phyloP scores from a whole-genome alignment of 2,888 invertebrate species.

The Sinotaia quadrata region DNA sequence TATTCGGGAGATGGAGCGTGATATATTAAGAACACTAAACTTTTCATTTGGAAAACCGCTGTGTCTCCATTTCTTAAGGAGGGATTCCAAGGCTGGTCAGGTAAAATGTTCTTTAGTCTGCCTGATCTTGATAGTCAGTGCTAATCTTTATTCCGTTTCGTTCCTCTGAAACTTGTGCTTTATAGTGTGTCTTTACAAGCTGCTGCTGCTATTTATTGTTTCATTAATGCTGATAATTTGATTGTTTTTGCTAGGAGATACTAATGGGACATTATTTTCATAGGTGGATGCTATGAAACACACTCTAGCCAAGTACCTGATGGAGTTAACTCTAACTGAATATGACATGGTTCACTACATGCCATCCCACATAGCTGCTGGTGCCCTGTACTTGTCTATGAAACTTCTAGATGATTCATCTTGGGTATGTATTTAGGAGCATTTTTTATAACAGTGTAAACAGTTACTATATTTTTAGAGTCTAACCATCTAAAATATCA shows the following conservation, averaged over 20 bases:
- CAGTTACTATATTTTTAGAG: too few species aligned
- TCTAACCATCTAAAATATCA: too few species aligned
- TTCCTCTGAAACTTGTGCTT: too few species aligned
- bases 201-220: not conserved
- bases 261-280: not conserved
- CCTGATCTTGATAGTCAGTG: too few species aligned
- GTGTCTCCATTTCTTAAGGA: slow-evolving; percentile 89
- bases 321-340: slow-evolving; percentile 87
- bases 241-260: not conserved
- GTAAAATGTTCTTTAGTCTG: slow-evolving; percentile 73
- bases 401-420: slow-evolving; percentile 59
- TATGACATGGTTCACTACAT: slow-evolving; percentile 82
- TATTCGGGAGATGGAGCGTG: slow-evolving; percentile 86
- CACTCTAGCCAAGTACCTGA: slow-evolving; percentile 89
- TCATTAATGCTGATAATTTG: not conserved
- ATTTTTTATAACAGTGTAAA: not conserved
- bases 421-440: slow-evolving; percentile 62
- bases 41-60: slow-evolving; percentile 89
- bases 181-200: too few species aligned
- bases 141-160: too few species aligned
- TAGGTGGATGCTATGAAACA: slow-evolving; percentile 82
- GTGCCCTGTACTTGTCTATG: slow-evolving; percentile 84
- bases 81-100: slow-evolving; percentile 75
- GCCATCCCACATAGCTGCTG: slow-evolving; percentile 89
- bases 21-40: slow-evolving; percentile 83